Evolutionary conservation across 2,113 vertebrate genomes (phyloP), one percentile per base, ranked within the genome.

Genomic region (Pardalotus punctatus): DNA sequence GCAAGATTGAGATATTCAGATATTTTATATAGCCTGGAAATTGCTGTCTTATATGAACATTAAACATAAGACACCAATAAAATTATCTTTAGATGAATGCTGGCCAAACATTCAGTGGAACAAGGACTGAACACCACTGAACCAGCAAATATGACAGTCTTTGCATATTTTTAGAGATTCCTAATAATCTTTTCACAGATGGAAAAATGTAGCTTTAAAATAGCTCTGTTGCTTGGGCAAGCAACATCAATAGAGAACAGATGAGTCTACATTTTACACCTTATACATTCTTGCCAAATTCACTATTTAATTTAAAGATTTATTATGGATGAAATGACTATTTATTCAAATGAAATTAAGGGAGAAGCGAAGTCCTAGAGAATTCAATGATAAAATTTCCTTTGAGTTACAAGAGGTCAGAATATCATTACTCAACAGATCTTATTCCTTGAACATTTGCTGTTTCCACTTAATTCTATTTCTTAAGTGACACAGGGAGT

Each of bases 191-290:
- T 51, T 78, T 94, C 20, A 58, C 85, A 96, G 90, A 84, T 88
- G 62, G 60, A 92, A 64, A 92, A 80, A 76, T 73, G 42, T 31
- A 60, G 18, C 77, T 92, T 96, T 95, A 95, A 94, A 96, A 96
- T 96, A 97, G 66, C 78, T 94, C 31, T 86, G 61, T 81, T 96
- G 58, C 95, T 95, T 97, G 57, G 82, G 67, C 35, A 93, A 88
- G 79, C 9, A 93, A 77, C 58, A 94, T 73, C 70, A 78, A n/a
- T 86, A 66, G 33, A 93, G 95, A 91, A 93, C 47, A 76, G 82
- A 57, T 57, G 51, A 76, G 70, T 74, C 71, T 96, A 24, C 27
- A 92, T 95, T 97, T 90, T 94, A 45, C 43, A 80, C 81, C 86
- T 90, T 77, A 73, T 29, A 50, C 22, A 58, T 81, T 94, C 86